Percentiles rank a stretch among this genome's conserved stretches.
These are phyloP conservation scores for Scatophagus argus DNA, from an alignment of 2,113 vertebrate species.

Conservation along the genomic window DNA sequence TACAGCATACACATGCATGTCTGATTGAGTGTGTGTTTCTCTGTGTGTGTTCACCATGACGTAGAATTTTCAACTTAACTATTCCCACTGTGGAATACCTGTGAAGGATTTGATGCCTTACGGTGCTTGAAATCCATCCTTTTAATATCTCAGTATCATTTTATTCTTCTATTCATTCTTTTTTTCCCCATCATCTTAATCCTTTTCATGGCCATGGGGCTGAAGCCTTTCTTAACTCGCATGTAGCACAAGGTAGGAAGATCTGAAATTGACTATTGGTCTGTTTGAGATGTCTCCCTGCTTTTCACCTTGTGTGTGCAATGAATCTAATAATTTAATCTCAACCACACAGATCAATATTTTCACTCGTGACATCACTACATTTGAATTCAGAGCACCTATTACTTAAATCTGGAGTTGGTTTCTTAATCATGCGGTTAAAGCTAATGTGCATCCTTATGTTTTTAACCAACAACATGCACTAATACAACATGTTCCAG, in stretches of 20 bases:
- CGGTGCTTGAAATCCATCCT: slow-evolving; percentile 43
- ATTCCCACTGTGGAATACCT: neutral
- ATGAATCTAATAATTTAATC: neutral
- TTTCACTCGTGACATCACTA: neutral
- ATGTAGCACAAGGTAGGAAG: slow-evolving; percentile 14
- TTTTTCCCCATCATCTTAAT: slow-evolving; percentile 25
- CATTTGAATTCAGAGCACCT: neutral
- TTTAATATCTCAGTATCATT: slow-evolving; percentile 52
- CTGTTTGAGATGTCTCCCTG: neutral
- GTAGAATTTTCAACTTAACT: slow-evolving; percentile 1
- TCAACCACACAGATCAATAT: neutral
- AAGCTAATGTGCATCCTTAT: neutral
- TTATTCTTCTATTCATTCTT: slow-evolving; percentile 24
- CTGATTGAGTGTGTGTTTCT: neutral
- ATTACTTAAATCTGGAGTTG: neutral
- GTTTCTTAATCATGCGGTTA: neutral
- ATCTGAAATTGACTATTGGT: neutral
- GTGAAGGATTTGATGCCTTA: slow-evolving; percentile 33
- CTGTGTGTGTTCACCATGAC: neutral
- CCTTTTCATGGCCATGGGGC: slow-evolving; percentile 14
- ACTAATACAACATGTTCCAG: neutral
- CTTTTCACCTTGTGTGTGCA: neutral
- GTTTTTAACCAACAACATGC: too few species aligned
- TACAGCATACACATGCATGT: slow-evolving; percentile 1
- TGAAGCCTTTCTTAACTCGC: slow-evolving; percentile 16